Evolutionary conservation across 2,797 vertebrate species (phyloP).

Genomic region (Pipistrellus kuhlii): DNA sequence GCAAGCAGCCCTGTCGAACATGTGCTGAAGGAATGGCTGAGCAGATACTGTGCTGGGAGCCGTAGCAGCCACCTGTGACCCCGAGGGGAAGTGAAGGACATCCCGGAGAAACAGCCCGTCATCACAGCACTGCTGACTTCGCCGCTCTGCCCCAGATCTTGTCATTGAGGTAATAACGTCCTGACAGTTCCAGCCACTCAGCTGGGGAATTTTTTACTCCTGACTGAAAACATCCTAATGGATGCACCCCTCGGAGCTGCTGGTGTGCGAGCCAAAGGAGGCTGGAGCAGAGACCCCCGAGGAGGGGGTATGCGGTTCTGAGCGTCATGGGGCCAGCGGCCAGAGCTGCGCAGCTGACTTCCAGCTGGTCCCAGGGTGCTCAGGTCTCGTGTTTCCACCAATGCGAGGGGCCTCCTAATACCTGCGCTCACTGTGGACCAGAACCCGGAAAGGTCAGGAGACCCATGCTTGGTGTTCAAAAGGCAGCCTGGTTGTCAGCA

Average conservation of each 20-base stretch:
- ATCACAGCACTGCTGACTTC: not conserved
- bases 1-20: not conserved
- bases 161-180: not conserved
- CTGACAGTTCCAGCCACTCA: not conserved
- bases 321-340: too few species aligned
- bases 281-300: not conserved
- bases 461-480: not conserved
- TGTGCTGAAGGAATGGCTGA: not conserved
- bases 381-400: not conserved
- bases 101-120: not conserved
- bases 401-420: not conserved
- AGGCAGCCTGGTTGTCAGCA: not conserved
- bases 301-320: too few species aligned
- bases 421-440: too few species aligned
- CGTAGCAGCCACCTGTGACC: not conserved
- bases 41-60: too few species aligned
- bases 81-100: not conserved
- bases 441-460: not conserved
- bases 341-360: rapidly evolving
- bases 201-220: not conserved
- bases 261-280: not conserved
- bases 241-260: not conserved
- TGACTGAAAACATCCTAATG: not conserved
- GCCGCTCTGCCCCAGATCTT: not conserved
- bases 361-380: not conserved